Percentiles rank a stretch among this genome's conserved stretches.
Conservation (phyloP, 2,797 vertebrate species). For the Hemitrygon akajei region DNA sequence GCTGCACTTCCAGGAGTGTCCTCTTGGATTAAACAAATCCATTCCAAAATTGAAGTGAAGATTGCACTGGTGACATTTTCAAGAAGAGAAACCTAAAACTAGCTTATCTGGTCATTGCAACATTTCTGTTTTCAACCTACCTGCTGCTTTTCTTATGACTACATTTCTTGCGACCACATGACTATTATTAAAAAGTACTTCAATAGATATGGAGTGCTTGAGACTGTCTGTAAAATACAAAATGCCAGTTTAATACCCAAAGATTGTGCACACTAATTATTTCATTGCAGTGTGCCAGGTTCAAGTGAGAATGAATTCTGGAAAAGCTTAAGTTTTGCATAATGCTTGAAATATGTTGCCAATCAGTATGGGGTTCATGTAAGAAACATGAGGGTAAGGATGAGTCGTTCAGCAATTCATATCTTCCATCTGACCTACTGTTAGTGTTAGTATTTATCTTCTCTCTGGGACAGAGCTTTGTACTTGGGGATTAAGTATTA, state of each 20-base stretch:
- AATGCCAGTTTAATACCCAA: not conserved
- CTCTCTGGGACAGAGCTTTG: constrained; percentile 2
- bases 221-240: not conserved
- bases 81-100: too few relatives aligned
- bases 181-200: too few relatives aligned
- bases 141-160: too few relatives aligned
- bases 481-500: not conserved
- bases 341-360: not conserved
- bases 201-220: too few relatives aligned
- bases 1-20: too few relatives aligned
- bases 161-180: too few relatives aligned
- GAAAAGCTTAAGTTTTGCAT: not conserved
- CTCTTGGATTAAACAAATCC: too few relatives aligned
- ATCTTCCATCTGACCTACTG: not conserved
- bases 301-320: not conserved
- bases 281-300: too few relatives aligned
- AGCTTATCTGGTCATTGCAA: too few relatives aligned
- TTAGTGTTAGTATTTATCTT: not conserved
- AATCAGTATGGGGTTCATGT: not conserved
- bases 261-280: not conserved
- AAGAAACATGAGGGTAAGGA: not conserved
- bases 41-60: too few relatives aligned
- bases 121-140: too few relatives aligned
- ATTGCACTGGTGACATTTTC: too few relatives aligned
- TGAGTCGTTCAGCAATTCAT: not conserved